phyloP scores from a whole-genome alignment of 30 jellyfish, hydroid and myxozoan genomes.

The Chrysaora quinquecirrha region DNA sequence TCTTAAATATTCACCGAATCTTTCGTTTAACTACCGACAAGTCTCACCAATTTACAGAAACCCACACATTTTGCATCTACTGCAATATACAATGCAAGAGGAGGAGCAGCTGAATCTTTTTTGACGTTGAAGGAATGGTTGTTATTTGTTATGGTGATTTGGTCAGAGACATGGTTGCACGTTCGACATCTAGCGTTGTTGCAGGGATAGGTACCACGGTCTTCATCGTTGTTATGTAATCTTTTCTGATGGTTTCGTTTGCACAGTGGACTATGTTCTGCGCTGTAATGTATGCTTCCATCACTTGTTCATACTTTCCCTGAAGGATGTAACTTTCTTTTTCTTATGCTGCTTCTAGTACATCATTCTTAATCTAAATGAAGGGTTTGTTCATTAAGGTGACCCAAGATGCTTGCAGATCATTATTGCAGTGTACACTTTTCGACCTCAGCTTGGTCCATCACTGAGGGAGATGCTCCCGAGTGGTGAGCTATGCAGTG shows the following conservation, averaged over 20 bases:
- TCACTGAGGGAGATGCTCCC: conserved; percentile 47
- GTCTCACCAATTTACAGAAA: too few relatives aligned
- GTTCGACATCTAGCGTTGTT: too few relatives aligned
- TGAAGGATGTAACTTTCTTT: neutral
- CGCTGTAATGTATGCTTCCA: conserved; percentile 43
- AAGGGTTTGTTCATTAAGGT: neutral
- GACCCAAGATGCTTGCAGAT: neutral
- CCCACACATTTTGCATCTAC: too few relatives aligned
- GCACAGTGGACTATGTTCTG: too few relatives aligned
- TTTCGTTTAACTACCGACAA: too few relatives aligned
- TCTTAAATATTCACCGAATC: too few relatives aligned
- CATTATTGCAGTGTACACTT: conserved; percentile 21
- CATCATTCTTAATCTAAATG: neutral
- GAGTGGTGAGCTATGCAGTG: conserved; percentile 15
- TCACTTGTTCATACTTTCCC: conserved; percentile 41
- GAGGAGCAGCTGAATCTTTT: too few relatives aligned
- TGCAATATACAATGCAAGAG: too few relatives aligned
- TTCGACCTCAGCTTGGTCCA: conserved; percentile 46
- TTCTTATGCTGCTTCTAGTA: neutral
- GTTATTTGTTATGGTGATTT: too few relatives aligned
- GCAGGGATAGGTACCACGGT: conserved; percentile 8
- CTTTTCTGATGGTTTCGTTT: conserved; percentile 45
- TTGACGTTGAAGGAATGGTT: too few relatives aligned
- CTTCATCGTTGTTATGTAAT: conserved; percentile 1
- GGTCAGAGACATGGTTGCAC: too few relatives aligned